Evolutionary conservation across 2,113 vertebrate genomes (phyloP), one percentile per base, ranked within the genome.

Genomic region (Triplophysa dalaica): DNA sequence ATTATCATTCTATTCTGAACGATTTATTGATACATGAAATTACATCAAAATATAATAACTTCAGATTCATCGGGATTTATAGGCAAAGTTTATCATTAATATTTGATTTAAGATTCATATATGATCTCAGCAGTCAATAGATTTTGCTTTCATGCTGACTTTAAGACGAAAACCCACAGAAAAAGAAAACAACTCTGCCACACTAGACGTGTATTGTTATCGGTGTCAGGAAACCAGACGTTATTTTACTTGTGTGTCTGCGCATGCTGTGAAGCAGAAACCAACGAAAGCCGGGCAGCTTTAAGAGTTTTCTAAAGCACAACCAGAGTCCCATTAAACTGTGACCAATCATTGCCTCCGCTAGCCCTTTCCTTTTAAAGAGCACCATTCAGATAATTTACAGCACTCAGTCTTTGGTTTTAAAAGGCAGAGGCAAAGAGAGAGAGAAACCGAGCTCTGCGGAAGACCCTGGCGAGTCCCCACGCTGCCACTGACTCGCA

Each of bases 401-500:
- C 22, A 1, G 72, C 22, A 5, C 41, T 10, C 45, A 62, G 21
- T 75, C 58, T 75, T 75, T 75, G 8, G 33, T 75, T 48, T 75
- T 62, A 62, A 48, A 26, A 75, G 29, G 8, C 78, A 67, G 52
- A 48, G 70, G 38, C 38, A 69, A 43, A 41, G 6, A 72, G 62
- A 1, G 16, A 63, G 41, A 75, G 70, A 73, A 54, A 38, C 48
- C 56, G 69, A 80, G 78, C 58, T 62, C 41, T 81, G 45, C 17
- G 65, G 78, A 86, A 84, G 87, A 79, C 77, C 48, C 81, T 33
- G 64, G 79, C 73, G 56, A 74, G 72, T 60, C 72, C 56, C n/a
- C 1, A 26, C 21, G 80, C 68, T 75, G 82, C 58, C 80, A 77
- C 79, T 75, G 84, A 85, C 85, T 79, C 82, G 83, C 84, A 87